These are phyloP conservation scores for Cebus imitator DNA, from an alignment of 2,113 vertebrate species.

Conservation along the genomic window DNA sequence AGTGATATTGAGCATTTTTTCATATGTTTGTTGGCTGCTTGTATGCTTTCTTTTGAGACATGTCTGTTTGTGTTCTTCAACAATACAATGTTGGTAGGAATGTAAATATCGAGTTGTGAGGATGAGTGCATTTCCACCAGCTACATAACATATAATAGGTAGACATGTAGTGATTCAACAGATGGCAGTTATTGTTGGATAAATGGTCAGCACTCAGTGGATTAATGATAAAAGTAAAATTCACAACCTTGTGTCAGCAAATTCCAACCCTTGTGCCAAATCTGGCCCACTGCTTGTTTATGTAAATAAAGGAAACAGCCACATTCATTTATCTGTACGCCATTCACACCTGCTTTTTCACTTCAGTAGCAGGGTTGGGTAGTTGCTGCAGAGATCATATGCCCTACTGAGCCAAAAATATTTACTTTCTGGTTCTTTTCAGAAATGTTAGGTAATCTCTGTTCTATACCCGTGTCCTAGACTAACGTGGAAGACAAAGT, in stretches of 20 bases:
- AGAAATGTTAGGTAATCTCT: neutral
- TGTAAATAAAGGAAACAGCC: neutral
- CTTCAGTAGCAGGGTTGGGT: accelerated
- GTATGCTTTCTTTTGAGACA: too few relatives aligned
- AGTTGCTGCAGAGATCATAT: neutral
- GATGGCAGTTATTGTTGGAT: neutral
- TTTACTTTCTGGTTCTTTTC: neutral
- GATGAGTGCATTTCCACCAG: neutral
- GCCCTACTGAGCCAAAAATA: neutral
- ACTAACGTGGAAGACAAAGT: too few relatives aligned
- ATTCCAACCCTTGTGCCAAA: too few relatives aligned
- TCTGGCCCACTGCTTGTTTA: neutral
- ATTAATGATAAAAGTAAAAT: neutral
- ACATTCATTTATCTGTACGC: too few relatives aligned
- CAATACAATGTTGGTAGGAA: too few relatives aligned
- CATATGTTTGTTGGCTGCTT: too few relatives aligned
- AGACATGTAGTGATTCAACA: neutral
- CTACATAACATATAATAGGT: too few relatives aligned
- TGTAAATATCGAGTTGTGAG: neutral
- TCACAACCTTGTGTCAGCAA: neutral
- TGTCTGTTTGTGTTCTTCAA: too few relatives aligned
- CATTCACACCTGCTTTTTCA: neutral
- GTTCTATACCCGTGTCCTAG: neutral
- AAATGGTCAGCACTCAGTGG: neutral
- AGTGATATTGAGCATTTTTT: too few relatives aligned